A percentile compares a stretch with the other conserved stretches of the same genome.
These are phyloP conservation scores for Ephydatia muelleri DNA, from an alignment of 37 sponge, comb jelly and placozoan genomes.

Conservation along the genomic window DNA sequence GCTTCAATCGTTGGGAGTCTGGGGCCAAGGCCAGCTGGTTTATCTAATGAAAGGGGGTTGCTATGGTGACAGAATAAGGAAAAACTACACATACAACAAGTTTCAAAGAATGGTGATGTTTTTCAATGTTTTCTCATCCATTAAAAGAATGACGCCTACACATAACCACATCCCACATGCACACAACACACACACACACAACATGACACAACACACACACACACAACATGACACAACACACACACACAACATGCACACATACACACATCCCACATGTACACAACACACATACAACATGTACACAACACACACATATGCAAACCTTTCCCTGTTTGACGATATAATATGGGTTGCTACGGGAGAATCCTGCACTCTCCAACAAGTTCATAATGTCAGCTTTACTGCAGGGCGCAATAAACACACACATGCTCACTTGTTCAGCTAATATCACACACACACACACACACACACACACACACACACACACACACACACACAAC, in stretches of 20 bases:
- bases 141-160: not conserved
- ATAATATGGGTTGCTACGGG: constrained; percentile 97
- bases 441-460: not conserved
- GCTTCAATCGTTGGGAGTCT: constrained; percentile 85
- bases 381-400: constrained; percentile 95
- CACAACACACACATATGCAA: too few species aligned
- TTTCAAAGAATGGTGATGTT: too few species aligned
- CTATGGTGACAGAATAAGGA: not conserved
- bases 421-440: too few species aligned
- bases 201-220: not conserved
- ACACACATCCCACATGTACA: too few species aligned
- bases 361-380: constrained; percentile 96
- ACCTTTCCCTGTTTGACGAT: constrained; percentile 99
- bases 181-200: constrained; percentile 5
- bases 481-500: not conserved
- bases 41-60: too few species aligned
- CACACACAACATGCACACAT: too few species aligned
- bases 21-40: constrained; percentile 92
- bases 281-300: too few species aligned
- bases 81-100: not conserved
- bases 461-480: not conserved
- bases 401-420: too few species aligned
- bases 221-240: not conserved
- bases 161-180: not conserved
- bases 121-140: too few species aligned